Evolutionary conservation across 2,113 vertebrate genomes (phyloP).

Genomic region (Garra rufa): DNA sequence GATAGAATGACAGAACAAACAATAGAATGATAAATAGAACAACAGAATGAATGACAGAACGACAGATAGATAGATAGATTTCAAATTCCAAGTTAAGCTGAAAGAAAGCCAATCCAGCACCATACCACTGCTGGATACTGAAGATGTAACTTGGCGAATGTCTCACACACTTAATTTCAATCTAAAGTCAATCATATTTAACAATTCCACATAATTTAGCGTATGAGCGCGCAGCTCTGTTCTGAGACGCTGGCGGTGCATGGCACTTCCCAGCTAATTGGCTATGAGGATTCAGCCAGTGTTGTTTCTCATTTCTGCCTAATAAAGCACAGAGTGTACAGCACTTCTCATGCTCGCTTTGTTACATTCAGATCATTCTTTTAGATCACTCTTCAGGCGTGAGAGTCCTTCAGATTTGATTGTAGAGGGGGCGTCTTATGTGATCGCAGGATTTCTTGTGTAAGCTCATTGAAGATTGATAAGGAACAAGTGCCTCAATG

Average conservation of each 20-base stretch:
- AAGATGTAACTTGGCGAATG: background rate
- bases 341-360: constrained; percentile 22
- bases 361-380: constrained; percentile 30
- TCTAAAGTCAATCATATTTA: background rate
- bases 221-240: background rate
- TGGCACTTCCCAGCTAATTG: constrained; percentile 3
- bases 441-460: constrained; percentile 7
- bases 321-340: constrained; percentile 45
- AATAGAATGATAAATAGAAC: too few species aligned
- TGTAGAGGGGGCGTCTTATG: constrained; percentile 9
- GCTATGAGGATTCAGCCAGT: background rate
- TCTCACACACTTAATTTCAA: constrained; percentile 18
- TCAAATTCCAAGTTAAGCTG: background rate
- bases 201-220: background rate
- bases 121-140: background rate
- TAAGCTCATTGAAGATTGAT: constrained; percentile 21
- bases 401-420: constrained; percentile 36
- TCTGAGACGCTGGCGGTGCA: background rate
- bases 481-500: constrained; percentile 4
- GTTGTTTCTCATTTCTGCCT: constrained; percentile 44
- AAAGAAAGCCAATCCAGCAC: background rate
- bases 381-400: constrained; percentile 39
- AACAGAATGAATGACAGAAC: too few species aligned
- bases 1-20: too few species aligned
- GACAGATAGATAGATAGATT: background rate